Evolutionary conservation across 1,140 invertebrate genomes (phyloP).

Genomic region (Coptotermes formosanus): DNA sequence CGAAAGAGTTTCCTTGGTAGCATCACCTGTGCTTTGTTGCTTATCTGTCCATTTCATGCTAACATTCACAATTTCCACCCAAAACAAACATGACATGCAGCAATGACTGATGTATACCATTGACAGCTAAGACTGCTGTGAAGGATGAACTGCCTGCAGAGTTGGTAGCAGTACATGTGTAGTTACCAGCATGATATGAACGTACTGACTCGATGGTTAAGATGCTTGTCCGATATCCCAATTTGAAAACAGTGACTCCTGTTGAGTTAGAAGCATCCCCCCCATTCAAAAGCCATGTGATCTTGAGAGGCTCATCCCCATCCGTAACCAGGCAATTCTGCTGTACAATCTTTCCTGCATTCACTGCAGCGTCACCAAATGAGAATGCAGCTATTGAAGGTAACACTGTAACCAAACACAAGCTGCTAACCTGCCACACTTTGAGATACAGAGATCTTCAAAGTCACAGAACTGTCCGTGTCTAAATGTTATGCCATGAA

Average conservation of each 20-base stretch:
- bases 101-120: slow-evolving; percentile 54
- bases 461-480: too few relatives aligned
- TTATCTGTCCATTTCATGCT: too few relatives aligned
- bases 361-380: slow-evolving; percentile 52
- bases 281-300: slow-evolving; percentile 57
- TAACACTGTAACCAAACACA: slow-evolving; percentile 44
- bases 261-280: slow-evolving; percentile 2
- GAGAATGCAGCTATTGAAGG: slow-evolving; percentile 55
- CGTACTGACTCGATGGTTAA: slow-evolving; percentile 45
- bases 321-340: slow-evolving; percentile 62
- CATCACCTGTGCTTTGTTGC: too few relatives aligned
- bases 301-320: slow-evolving; percentile 64
- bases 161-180: slow-evolving; percentile 52
- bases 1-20: too few relatives aligned
- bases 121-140: slow-evolving; percentile 65
- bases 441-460: too few relatives aligned
- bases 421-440: too few relatives aligned
- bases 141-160: slow-evolving; percentile 67
- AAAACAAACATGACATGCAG: not conserved
- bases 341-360: slow-evolving; percentile 54
- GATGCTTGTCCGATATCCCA: slow-evolving; percentile 48
- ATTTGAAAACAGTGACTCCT: slow-evolving; percentile 41
- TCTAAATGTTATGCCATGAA: too few relatives aligned
- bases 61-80: too few relatives aligned
- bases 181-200: slow-evolving; percentile 39